Base-by-base conservation (phyloP, 2,888 invertebrate genomes). In the Malthinus flaveolus region DNA sequence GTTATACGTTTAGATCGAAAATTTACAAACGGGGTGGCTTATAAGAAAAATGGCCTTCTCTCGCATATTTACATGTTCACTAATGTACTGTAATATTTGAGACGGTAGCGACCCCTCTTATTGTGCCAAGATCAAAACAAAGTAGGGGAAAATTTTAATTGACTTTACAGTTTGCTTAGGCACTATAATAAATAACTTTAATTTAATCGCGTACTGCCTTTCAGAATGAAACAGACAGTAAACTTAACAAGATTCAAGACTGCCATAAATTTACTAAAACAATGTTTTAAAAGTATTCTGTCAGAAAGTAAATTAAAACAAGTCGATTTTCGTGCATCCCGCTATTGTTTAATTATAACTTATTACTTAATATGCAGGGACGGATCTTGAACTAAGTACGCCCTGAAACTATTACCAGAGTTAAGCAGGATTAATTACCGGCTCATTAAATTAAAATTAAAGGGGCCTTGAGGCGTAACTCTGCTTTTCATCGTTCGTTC, bases 161-260 rank as follows among this genome's bases (percentile, higher is more conserved):
- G 69, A 68, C 68, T 69, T 69, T 68, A 55, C 66, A 64, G 64
- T 67, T 63, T 65, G 63, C 61, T 63, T 59, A 64, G 62, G 66
- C 65, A 64, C 62, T 60, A 58, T 64, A 65, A 68, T 66, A 66
- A 67, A 67, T 68, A 66, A 65, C 66, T 66, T 67, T 66, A 67
- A 68, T 66, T 67, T 67, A 68, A 68, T 66, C 63, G 56, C 61
- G 53, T 23, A 55, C 45, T 59, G 50, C 55, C 46, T 55, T 46
- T 47, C 42, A 47, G 54, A 50, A 59, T 59, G 50, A 50, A 59
- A 48, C 59, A 54, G 54, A 53, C 53, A 53, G 58, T 32, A 49
- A 53, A 58, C 49, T 58, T 57, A 58, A 58, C 59, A 54, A 59
- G 59, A 59, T 54, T 54, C 49, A 52, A 50, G 54, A 54, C 37